These are phyloP conservation scores for Oryzias dopingdopingensis DNA, from an alignment of 2,797 vertebrate species.

Conservation along the genomic window DNA sequence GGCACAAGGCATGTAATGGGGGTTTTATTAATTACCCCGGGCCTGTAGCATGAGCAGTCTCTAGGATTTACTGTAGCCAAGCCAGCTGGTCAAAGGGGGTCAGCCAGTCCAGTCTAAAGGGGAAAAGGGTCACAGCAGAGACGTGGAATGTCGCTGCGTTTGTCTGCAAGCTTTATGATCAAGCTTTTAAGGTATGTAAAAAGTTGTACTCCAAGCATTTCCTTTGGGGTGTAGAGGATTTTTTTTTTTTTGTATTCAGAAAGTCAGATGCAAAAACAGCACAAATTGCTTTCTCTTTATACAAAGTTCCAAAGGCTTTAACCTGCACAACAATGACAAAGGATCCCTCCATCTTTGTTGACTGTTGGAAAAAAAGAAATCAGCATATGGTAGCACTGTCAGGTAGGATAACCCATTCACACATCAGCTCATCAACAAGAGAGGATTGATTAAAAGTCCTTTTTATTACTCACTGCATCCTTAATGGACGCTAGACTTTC, in stretches of 20 bases:
- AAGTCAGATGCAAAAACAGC: constrained; percentile 11
- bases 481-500: constrained; percentile 83
- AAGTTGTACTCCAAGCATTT: too few relatives aligned
- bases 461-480: constrained; percentile 81
- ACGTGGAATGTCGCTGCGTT: constrained; percentile 21
- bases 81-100: constrained; percentile 71
- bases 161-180: constrained; percentile 17
- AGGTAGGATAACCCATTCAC: constrained; percentile 71
- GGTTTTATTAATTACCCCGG: constrained; percentile 85
- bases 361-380: constrained; percentile 60
- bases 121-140: constrained; percentile 66
- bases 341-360: constrained; percentile 51
- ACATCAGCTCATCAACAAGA: constrained; percentile 81
- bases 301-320: constrained; percentile 23
- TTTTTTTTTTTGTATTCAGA: too few relatives aligned
- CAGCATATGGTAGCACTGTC: constrained; percentile 71
- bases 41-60: constrained; percentile 74
- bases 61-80: constrained; percentile 80
- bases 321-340: constrained; percentile 41
- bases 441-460: constrained; percentile 84
- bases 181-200: too few relatives aligned
- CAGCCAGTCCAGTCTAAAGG: constrained; percentile 63
- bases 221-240: too few relatives aligned
- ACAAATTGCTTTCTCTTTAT: constrained; percentile 15
- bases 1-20: constrained; percentile 86